Percentiles rank a stretch among this genome's conserved stretches.
phyloP scores from a whole-genome alignment of 2,888 invertebrate species.

The Cephonodes hylas region DNA sequence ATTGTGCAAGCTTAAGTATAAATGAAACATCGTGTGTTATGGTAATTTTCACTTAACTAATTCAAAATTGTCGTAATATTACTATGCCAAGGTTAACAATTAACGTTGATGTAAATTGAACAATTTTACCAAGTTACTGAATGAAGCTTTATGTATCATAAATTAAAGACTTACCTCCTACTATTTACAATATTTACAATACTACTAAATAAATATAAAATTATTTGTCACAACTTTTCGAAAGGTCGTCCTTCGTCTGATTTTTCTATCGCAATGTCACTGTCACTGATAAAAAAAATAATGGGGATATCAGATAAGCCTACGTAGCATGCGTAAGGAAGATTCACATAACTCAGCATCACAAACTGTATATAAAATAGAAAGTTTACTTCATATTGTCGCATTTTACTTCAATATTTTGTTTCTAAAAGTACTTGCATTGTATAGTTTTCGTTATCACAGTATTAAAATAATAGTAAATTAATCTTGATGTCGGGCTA shows the following conservation, averaged over 20 bases:
- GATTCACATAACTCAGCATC: background rate
- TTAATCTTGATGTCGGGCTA: background rate
- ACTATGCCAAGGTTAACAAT: conserved; percentile 6
- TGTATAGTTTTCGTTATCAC: too few relatives aligned
- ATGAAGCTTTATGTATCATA: background rate
- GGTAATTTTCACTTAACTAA: conserved; percentile 30
- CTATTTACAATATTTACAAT: too few relatives aligned
- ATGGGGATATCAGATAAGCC: conserved; percentile 6
- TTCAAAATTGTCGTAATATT: conserved; percentile 27
- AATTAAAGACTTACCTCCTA: background rate
- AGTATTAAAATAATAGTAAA: too few relatives aligned
- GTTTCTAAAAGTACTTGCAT: background rate
- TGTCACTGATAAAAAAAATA: conserved; percentile 26
- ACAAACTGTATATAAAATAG: background rate
- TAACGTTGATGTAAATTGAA: background rate
- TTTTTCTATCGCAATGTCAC: conserved; percentile 28
- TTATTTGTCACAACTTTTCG: background rate
- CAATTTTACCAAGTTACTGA: conserved; percentile 16
- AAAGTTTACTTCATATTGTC: too few relatives aligned
- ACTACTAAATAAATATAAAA: background rate
- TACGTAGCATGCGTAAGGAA: background rate
- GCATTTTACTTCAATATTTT: too few relatives aligned
- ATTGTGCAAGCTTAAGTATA: background rate
- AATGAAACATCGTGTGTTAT: background rate
- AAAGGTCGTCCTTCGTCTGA: background rate